These are phyloP conservation scores for Mustela lutreola DNA, from an alignment of 2,113 vertebrate genomes.

Conservation along the genomic window DNA sequence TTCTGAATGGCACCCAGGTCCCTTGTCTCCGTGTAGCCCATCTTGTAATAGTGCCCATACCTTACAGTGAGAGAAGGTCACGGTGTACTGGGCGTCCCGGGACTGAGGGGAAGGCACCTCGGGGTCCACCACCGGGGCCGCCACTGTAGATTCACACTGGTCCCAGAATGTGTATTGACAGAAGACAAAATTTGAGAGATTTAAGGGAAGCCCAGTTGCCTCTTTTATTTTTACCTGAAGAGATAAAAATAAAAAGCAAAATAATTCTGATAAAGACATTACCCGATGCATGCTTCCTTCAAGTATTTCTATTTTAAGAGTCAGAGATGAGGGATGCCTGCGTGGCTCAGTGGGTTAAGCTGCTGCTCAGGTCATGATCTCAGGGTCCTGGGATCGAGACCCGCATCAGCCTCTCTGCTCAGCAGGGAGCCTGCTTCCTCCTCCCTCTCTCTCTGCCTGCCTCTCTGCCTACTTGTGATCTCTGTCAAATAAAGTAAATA, in stretches of 20 bases:
- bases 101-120: conserved; percentile 92
- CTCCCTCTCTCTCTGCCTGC: too few species aligned
- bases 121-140: conserved; percentile 96
- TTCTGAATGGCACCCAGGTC: rapidly evolving
- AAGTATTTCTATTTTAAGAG: conserved; percentile 3
- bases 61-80: conserved; percentile 96
- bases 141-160: conserved; percentile 93
- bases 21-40: rapidly evolving
- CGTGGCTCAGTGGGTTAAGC: too few species aligned
- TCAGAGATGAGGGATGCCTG: background rate
- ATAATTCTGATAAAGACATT: background rate
- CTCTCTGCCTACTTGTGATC: too few species aligned
- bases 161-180: conserved; percentile 99
- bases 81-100: conserved; percentile 94
- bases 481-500: too few species aligned
- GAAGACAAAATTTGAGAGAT: conserved; percentile 99
- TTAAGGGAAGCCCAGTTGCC: conserved; percentile 95
- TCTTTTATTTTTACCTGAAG: conserved; percentile 97
- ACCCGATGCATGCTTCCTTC: background rate
- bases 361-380: too few species aligned
- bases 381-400: too few species aligned
- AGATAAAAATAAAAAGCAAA: conserved; percentile 41
- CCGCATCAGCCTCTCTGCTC: too few species aligned
- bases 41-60: conserved; percentile 77
- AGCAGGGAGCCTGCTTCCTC: too few species aligned